A percentile compares a stretch with the other conserved stretches of the same genome.
Conservation (phyloP, 2,113 vertebrate species). For the Egretta garzetta region DNA sequence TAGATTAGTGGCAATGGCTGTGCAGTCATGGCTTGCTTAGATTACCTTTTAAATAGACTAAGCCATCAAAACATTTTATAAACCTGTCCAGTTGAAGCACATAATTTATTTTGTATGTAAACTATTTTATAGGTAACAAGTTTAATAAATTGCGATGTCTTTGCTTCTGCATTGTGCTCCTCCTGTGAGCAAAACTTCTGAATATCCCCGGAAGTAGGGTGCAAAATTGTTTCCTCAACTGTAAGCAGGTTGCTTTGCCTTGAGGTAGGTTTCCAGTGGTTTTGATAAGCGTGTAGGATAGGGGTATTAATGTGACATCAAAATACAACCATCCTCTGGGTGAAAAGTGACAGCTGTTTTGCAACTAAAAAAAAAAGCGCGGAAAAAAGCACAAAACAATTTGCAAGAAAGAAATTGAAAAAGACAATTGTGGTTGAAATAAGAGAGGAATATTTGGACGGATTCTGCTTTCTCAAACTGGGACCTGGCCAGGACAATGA, state of each 20-base stretch:
- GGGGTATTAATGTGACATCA: not conserved
- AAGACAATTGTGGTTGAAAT: not conserved
- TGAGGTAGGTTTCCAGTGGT: not conserved
- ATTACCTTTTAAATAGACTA: not conserved
- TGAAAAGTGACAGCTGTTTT: not conserved
- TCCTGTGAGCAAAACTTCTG: not conserved
- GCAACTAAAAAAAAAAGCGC: accelerated
- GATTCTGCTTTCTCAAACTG: not conserved
- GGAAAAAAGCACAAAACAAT: not conserved
- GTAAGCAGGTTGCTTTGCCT: not conserved
- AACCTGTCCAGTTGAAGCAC: not conserved
- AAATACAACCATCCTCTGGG: not conserved
- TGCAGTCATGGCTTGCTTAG: not conserved
- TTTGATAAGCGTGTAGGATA: not conserved
- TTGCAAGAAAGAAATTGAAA: not conserved
- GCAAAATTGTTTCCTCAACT: not conserved
- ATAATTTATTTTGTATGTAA: not conserved
- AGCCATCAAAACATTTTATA: not conserved
- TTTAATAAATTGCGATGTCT: not conserved
- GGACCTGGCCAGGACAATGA: not conserved
- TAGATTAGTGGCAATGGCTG: not conserved
- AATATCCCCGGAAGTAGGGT: not conserved
- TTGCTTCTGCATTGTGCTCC: not conserved
- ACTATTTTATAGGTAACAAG: not conserved
- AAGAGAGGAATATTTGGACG: not conserved